Percentiles rank a stretch among this genome's conserved stretches.
Evolutionary conservation across 2,888 invertebrate species (phyloP).

Genomic region (Alloplasta piceator): DNA sequence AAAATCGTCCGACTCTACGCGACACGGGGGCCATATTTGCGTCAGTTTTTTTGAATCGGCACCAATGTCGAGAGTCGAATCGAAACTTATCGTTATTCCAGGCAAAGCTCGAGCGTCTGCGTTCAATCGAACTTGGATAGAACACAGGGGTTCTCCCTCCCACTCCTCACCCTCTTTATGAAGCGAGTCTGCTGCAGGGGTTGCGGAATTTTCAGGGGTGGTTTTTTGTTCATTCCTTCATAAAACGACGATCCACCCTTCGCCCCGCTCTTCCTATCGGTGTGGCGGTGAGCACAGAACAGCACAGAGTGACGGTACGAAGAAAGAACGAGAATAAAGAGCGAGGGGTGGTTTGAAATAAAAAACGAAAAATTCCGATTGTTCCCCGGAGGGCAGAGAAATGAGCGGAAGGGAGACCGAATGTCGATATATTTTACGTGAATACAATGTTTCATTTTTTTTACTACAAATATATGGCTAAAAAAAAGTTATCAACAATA

Average conservation of each 20-base stretch:
- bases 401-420: background rate
- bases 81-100: constrained; percentile 25
- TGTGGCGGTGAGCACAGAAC: background rate
- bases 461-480: no score
- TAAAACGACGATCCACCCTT: constrained; percentile 33
- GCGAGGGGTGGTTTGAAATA: constrained; percentile 15
- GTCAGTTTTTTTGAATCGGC: no score
- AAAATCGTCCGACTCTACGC: no score
- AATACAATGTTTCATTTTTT: no score
- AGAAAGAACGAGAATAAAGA: constrained; percentile 39
- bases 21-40: no score
- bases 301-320: constrained; percentile 27
- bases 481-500: no score
- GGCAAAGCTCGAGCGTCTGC: constrained; percentile 9
- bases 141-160: constrained; percentile 22
- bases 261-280: constrained; percentile 16
- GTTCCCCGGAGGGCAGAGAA: constrained; percentile 19
- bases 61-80: constrained; percentile 5
- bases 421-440: constrained; percentile 22
- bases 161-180: background rate
- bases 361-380: constrained; percentile 34
- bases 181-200: constrained; percentile 4
- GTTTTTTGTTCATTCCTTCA: constrained; percentile 10
- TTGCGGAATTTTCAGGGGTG: constrained; percentile 39
- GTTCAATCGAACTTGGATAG: constrained; percentile 47